Evolutionary conservation across 2,797 vertebrate species (phyloP).

Genomic region (Malacoraja senta): DNA sequence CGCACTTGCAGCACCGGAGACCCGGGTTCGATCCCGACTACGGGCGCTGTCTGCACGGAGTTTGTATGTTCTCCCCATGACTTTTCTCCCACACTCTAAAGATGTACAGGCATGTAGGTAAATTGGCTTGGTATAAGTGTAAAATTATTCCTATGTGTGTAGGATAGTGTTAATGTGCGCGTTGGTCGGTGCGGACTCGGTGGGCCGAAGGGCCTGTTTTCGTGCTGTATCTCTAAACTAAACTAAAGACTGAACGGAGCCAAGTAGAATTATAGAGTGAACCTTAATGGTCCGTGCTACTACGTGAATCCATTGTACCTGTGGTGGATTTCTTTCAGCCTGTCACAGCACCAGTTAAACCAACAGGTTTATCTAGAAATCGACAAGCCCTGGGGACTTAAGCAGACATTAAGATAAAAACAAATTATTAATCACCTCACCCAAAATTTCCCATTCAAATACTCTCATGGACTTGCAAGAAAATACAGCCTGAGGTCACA

Average conservation of each 20-base stretch:
- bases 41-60: too few relatives aligned
- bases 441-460: conserved; percentile 22
- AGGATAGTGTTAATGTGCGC: too few relatives aligned
- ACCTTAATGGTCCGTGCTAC: background rate
- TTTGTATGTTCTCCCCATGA: too few relatives aligned
- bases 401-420: background rate
- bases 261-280: background rate
- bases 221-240: too few relatives aligned
- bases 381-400: background rate
- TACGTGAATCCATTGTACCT: background rate
- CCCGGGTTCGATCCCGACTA: too few relatives aligned
- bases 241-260: background rate
- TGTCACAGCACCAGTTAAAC: background rate
- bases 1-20: too few relatives aligned
- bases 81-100: too few relatives aligned
- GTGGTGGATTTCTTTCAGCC: background rate
- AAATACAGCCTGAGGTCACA: background rate
- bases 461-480: background rate
- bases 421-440: background rate
- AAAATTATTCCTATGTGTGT: too few relatives aligned
- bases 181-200: too few relatives aligned
- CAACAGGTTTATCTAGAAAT: conserved; percentile 22
- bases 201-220: too few relatives aligned
- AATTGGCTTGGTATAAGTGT: too few relatives aligned
- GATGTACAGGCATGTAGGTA: too few relatives aligned